phyloP scores from a whole-genome alignment of 1,140 invertebrate species.

The Lineus longissimus region DNA sequence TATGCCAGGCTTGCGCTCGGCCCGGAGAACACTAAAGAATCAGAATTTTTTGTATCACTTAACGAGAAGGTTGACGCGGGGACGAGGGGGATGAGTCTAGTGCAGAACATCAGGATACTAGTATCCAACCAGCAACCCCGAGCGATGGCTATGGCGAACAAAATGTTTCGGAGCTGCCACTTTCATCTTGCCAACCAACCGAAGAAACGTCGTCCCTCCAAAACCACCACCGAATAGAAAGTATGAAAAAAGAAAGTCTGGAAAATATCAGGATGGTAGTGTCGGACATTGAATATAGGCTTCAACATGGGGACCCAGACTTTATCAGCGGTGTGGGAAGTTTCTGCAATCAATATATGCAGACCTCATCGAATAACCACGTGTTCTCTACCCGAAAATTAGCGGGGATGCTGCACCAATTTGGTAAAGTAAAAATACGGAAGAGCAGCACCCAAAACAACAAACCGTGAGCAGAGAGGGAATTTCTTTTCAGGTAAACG shows the following conservation, averaged over 20 bases:
- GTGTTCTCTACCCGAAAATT: constrained; percentile 1
- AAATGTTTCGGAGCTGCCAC: not conserved
- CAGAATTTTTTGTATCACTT: not conserved
- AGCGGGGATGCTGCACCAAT: not conserved
- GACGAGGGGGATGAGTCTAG: not conserved
- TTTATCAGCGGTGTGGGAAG: not conserved
- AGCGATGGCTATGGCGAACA: not conserved
- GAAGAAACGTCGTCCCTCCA: not conserved
- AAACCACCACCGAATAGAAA: not conserved
- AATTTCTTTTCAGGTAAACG: not conserved
- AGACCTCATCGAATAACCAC: not conserved
- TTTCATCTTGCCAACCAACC: not conserved
- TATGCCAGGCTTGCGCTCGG: not conserved
- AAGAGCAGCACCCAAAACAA: not conserved
- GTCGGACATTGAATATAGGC: not conserved
- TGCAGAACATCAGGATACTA: not conserved
- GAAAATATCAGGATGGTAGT: not conserved
- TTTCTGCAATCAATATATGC: not conserved
- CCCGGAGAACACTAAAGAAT: not conserved
- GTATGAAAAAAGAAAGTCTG: not conserved
- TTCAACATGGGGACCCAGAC: not conserved
- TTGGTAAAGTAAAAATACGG: not conserved
- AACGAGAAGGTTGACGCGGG: constrained; percentile 1
- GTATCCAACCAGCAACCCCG: not conserved
- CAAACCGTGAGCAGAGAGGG: not conserved